These are phyloP conservation scores for Oligia fasciuncula DNA, from an alignment of 2,888 invertebrate genomes.

Conservation along the genomic window DNA sequence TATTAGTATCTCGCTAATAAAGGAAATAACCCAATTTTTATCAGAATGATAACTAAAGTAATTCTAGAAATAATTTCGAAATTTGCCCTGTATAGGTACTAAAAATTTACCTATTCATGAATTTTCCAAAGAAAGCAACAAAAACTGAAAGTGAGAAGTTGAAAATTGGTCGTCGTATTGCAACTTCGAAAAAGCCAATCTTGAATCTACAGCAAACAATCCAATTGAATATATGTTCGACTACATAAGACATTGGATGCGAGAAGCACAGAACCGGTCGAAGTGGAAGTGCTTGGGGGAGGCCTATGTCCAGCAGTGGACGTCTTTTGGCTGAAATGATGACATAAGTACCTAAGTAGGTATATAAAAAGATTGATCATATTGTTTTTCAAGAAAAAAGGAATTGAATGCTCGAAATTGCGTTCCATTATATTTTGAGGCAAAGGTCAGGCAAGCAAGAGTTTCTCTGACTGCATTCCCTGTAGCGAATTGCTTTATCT, in stretches of 20 bases:
- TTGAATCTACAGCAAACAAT: neutral
- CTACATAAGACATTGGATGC: neutral
- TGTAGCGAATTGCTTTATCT: slow-evolving; percentile 19
- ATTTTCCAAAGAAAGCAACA: neutral
- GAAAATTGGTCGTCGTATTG: neutral
- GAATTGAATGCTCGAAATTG: slow-evolving; percentile 35
- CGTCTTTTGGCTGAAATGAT: too few species aligned
- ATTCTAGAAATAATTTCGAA: neutral
- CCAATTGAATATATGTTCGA: neutral
- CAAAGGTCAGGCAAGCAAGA: slow-evolving; percentile 45
- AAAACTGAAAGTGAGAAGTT: neutral
- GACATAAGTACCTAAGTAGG: neutral
- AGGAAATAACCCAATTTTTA: slow-evolving; percentile 26
- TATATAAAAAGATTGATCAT: neutral
- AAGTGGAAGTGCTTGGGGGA: too few species aligned
- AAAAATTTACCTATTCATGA: neutral
- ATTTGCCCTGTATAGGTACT: neutral
- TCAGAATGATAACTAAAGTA: neutral
- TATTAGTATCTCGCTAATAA: slow-evolving; percentile 30
- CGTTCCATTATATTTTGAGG: slow-evolving; percentile 34
- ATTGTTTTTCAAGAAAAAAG: neutral
- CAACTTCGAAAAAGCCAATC: neutral
- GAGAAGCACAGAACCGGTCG: too few species aligned
- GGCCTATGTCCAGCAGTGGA: too few species aligned
- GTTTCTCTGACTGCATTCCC: slow-evolving; percentile 16